Base-by-base conservation (phyloP, 2,113 vertebrate genomes). In the Thinocorus orbignyianus region DNA sequence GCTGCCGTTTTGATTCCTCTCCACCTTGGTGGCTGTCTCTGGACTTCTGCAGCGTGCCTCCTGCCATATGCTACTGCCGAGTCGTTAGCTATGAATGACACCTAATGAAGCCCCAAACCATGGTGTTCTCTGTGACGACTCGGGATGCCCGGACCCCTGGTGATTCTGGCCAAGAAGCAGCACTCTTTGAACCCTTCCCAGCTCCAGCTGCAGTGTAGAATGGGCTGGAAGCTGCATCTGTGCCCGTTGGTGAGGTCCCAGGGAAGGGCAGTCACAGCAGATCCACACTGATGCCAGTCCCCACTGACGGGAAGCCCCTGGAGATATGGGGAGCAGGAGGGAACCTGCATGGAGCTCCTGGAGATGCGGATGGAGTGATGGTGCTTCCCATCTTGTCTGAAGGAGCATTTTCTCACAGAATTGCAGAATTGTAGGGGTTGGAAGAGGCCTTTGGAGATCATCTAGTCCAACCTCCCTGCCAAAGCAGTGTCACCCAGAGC, bases 1-100 rank as follows among this genome's bases (percentile, higher is more conserved):
- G 78, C 69, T 97, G 90, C 93, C 92, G 39, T 94, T 81, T 81
- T 87, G 78, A 91, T 95, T 96, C 68, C 85, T 85, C 69, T 93
- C 92, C 78, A 74, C 87, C 39, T 81, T 68, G 84, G 81, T 91
- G 57, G 73, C 69, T 62, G 69, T 62, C 70, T 44, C 60, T 51
- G 70, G 73, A 58, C 65, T 60, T 84, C 41, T 11, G n/a, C 85
- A 81, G 69, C 2, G 0, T 46, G 64, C 69, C 42, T 62, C 60
- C 60, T 74, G 73, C 89, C 31, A 13, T 33, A 42, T 0, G 4
- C 91, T 51, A 5, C 22, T 24, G 80, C 22, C 5, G 58, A 80
- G 57, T 58, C 89, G 48, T 96, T 69, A 90, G 73, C 68, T 51
- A 76, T 2, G 8, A 68, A 10, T 42, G 91, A 64, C 68, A 44